Evolutionary conservation across 2,888 invertebrate genomes (phyloP).

Genomic region (Chymomyza amoena): DNA sequence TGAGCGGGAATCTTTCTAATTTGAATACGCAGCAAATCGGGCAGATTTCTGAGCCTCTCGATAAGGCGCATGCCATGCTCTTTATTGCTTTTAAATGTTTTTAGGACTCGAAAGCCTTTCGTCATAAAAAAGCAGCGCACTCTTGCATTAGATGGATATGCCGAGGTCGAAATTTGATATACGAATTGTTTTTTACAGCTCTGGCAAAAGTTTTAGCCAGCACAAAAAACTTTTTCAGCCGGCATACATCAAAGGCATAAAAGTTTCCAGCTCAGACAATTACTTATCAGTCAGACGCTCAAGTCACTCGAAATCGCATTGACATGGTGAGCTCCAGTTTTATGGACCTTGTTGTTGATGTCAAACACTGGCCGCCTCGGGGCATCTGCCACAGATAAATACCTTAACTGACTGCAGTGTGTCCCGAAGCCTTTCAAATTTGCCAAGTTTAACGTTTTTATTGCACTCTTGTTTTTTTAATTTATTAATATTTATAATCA

Average conservation of each 20-base stretch:
- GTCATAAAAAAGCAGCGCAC: conserved; percentile 10
- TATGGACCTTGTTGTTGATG: background rate
- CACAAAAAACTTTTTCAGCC: background rate
- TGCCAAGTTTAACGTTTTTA: background rate
- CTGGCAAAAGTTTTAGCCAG: background rate
- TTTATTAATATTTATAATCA: background rate
- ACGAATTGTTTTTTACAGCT: conserved; percentile 56
- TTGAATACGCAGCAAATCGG: conserved; percentile 56
- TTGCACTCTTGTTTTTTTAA: background rate
- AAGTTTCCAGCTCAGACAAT: conserved; percentile 21
- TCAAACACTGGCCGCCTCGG: background rate
- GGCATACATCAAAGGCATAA: conserved; percentile 2
- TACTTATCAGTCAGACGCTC: conserved; percentile 33
- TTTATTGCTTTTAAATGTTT: conserved; percentile 70
- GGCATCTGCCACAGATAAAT: background rate
- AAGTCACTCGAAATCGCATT: background rate
- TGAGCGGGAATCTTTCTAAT: conserved; percentile 52
- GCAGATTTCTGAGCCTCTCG: conserved; percentile 37
- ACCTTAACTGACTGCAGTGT: background rate
- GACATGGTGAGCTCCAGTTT: background rate
- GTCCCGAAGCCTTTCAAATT: background rate
- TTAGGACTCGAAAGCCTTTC: conserved; percentile 40
- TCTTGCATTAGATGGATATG: background rate
- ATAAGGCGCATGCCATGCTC: conserved; percentile 55
- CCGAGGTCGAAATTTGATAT: conserved; percentile 47